phyloP scores from a whole-genome alignment of 2,797 vertebrate genomes.

The Propithecus perrieri region DNA sequence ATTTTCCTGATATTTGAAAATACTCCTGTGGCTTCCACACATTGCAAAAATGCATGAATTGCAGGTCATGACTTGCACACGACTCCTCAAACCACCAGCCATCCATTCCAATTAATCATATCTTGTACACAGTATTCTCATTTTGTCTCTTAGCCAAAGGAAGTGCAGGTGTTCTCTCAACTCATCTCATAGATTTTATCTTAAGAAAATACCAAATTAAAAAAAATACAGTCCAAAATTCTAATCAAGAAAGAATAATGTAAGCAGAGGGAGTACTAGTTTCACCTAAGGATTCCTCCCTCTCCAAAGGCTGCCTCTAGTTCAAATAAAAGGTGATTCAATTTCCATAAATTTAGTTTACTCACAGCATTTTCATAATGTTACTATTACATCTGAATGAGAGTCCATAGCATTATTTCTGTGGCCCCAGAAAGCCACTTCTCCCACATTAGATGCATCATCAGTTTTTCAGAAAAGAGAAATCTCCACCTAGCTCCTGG shows the following conservation, averaged over 20 bases:
- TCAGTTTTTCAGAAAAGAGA: constrained; percentile 26
- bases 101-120: neutral
- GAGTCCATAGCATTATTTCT: neutral
- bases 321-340: constrained; percentile 30
- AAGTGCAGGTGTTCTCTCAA: neutral
- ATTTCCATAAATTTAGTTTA: constrained; percentile 34
- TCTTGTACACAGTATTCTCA: neutral
- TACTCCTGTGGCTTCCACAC: neutral
- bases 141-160: neutral
- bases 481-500: neutral
- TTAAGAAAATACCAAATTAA: neutral
- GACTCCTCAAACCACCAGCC: neutral
- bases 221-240: neutral
- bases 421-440: neutral
- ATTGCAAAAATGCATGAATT: constrained; percentile 5
- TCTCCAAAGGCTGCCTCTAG: neutral
- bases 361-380: neutral
- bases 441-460: neutral
- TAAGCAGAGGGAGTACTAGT: neutral
- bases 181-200: neutral
- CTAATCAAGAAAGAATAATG: neutral
- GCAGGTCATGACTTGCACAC: neutral
- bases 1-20: constrained; percentile 22
- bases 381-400: neutral
- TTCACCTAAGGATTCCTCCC: neutral